phyloP scores from a whole-genome alignment of 2,797 vertebrate species.

The Characodon lateralis region DNA sequence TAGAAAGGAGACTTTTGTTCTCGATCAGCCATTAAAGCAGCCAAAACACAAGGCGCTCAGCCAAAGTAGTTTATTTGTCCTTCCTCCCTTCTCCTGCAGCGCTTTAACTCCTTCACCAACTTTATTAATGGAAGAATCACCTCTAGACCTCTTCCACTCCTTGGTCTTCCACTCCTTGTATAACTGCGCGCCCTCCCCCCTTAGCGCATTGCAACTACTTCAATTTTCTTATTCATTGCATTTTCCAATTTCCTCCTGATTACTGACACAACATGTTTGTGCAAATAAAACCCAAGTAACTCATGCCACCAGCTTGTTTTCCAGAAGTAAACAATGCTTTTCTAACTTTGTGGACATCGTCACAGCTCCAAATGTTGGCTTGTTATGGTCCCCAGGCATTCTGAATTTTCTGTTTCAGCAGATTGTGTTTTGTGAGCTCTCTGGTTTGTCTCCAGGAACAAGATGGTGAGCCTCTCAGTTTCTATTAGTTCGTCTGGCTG shows the following conservation, averaged over 20 bases:
- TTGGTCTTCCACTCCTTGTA: too few relatives aligned
- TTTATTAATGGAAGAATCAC: conserved; percentile 1
- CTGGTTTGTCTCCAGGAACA: conserved; percentile 3
- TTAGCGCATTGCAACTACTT: neutral
- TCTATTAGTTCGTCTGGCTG: conserved; percentile 14
- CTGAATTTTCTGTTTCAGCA: neutral
- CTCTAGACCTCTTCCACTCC: too few relatives aligned
- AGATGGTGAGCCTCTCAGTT: neutral
- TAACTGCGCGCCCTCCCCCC: neutral
- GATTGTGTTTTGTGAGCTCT: neutral
- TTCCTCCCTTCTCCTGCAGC: conserved; percentile 6
- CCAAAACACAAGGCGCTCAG: conserved; percentile 47
- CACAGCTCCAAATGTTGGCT: conserved; percentile 2
- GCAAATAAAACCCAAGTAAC: neutral
- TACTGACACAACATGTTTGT: conserved; percentile 2
- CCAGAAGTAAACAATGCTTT: conserved; percentile 14
- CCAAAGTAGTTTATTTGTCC: conserved; percentile 42
- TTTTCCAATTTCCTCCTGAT: conserved; percentile 7
- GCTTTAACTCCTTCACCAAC: conserved; percentile 24
- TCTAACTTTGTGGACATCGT: neutral
- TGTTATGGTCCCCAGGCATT: neutral
- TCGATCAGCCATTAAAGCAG: conserved; percentile 58
- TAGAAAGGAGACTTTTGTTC: conserved; percentile 64
- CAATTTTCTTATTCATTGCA: conserved; percentile 4
- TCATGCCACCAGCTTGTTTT: conserved; percentile 3